These are phyloP conservation scores for Centruroides vittatus DNA, from an alignment of 1,140 invertebrate genomes.

Conservation along the genomic window DNA sequence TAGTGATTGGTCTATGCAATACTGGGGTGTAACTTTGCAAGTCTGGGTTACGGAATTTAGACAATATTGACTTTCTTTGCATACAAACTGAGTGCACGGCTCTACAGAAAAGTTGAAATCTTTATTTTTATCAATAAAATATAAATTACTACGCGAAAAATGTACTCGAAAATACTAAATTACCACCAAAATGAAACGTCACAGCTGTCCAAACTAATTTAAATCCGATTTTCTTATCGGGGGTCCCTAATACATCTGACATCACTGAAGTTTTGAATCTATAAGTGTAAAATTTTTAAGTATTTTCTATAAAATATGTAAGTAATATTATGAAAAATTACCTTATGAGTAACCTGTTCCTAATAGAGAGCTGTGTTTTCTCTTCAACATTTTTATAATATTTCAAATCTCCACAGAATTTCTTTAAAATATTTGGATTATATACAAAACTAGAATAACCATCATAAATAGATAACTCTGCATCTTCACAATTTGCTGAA, in stretches of 20 bases:
- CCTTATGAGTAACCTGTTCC: slow-evolving; percentile 26
- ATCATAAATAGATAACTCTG: slow-evolving; percentile 24
- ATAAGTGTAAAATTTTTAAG: background rate
- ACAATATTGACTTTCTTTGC: slow-evolving; percentile 23
- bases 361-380: slow-evolving; percentile 21
- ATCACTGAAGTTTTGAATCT: slow-evolving; percentile 14
- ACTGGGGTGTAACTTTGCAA: slow-evolving; percentile 22
- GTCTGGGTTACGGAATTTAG: slow-evolving; percentile 18
- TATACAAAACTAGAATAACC: slow-evolving; percentile 23
- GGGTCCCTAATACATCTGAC: slow-evolving; percentile 1
- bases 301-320: background rate
- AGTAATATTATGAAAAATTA: background rate
- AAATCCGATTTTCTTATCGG: slow-evolving; percentile 20
- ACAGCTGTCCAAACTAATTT: slow-evolving; percentile 29
- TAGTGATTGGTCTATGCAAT: slow-evolving; percentile 25
- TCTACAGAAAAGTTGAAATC: slow-evolving; percentile 1
- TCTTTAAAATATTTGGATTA: slow-evolving; percentile 18
- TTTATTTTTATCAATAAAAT: too few relatives aligned
- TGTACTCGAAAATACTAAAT: too few relatives aligned
- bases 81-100: slow-evolving; percentile 21
- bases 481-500: slow-evolving; percentile 22
- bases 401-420: slow-evolving; percentile 25
- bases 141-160: too few relatives aligned
- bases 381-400: slow-evolving; percentile 27
- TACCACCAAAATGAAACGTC: slow-evolving; percentile 6